Conservation (phyloP, 2,888 invertebrate genomes). For the Nymphalis c-album region DNA sequence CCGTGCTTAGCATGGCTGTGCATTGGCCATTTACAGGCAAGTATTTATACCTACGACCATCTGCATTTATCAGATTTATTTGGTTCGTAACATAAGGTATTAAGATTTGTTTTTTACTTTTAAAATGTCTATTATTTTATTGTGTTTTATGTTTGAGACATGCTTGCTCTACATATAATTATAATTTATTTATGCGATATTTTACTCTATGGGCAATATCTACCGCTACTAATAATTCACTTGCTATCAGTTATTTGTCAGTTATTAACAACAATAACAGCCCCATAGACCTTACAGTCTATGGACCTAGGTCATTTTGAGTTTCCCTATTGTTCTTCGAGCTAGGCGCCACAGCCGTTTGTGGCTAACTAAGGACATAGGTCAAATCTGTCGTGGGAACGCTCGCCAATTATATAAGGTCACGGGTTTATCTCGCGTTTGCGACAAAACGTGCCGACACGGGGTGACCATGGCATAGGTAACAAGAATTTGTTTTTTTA, state of each 20-base stretch:
- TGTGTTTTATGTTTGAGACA: no score
- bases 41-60: no score
- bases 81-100: no score
- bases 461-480: constrained; percentile 5
- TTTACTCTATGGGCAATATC: not conserved
- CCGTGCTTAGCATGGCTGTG: no score
- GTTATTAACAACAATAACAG: not conserved
- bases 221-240: no score
- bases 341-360: constrained; percentile 34
- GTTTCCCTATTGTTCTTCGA: constrained; percentile 20
- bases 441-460: constrained; percentile 44
- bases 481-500: not conserved
- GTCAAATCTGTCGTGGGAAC: constrained; percentile 43
- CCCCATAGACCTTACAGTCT: not conserved
- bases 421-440: constrained; percentile 43
- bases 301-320: constrained; percentile 3
- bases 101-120: no score
- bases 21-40: no score
- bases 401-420: constrained; percentile 47
- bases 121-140: no score
- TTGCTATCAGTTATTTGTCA: constrained; percentile 4
- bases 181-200: no score
- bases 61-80: no score
- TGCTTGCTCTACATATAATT: no score
- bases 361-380: constrained; percentile 37